These are phyloP conservation scores for Hiodon tergisus DNA, from an alignment of 2,113 vertebrate genomes.

Conservation along the genomic window DNA sequence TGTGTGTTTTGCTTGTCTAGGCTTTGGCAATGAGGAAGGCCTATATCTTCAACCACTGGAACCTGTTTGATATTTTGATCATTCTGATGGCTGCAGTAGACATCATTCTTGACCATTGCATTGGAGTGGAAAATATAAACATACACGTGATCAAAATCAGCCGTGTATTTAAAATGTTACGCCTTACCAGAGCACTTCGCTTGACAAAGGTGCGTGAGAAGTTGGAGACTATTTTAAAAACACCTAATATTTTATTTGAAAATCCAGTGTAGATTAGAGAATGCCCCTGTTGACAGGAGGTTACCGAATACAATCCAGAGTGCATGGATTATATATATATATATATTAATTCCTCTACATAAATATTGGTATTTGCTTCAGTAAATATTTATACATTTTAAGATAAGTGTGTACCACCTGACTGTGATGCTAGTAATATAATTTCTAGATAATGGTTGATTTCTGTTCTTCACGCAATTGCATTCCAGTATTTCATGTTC, in stretches of 20 bases:
- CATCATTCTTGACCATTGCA: conserved; percentile 25
- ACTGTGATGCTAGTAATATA: too few species aligned
- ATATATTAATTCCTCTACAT: too few species aligned
- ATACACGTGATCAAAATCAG: conserved; percentile 21
- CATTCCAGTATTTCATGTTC: background rate
- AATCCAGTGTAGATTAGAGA: background rate
- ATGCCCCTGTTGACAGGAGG: too few species aligned
- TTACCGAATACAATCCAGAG: too few species aligned
- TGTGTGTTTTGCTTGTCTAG: too few species aligned
- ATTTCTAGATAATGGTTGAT: too few species aligned
- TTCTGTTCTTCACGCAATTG: background rate
- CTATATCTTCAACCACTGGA: conserved; percentile 39
- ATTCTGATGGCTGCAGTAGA: conserved; percentile 32
- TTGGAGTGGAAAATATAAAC: background rate
- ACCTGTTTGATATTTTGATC: conserved; percentile 40
- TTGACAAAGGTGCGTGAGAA: conserved; percentile 37
- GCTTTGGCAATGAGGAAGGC: conserved; percentile 30
- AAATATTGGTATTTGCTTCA: too few species aligned
- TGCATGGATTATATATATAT: too few species aligned
- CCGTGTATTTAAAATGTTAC: conserved; percentile 30
- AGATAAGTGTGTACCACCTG: too few species aligned
- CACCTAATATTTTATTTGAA: background rate
- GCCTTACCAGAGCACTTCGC: conserved; percentile 32
- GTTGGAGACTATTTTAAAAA: background rate
- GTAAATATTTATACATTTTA: too few species aligned